A percentile compares a stretch with the other conserved stretches of the same genome.
phyloP scores from a whole-genome alignment of 2,888 invertebrate species.

The Parthenolecanium corni region DNA sequence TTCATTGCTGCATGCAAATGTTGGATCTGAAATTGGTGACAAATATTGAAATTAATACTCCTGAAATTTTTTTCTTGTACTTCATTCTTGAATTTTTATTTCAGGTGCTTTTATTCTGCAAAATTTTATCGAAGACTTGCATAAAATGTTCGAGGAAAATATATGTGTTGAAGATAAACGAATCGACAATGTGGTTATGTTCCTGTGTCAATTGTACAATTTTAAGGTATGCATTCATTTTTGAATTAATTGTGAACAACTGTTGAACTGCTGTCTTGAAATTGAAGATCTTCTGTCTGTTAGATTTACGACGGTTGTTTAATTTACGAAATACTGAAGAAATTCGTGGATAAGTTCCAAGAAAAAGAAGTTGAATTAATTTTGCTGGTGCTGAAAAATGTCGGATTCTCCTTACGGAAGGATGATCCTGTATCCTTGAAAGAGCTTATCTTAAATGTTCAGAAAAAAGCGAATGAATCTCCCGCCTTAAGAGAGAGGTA shows the following conservation, averaged over 20 bases:
- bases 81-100: background rate
- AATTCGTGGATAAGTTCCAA: constrained; percentile 49
- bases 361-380: constrained; percentile 80
- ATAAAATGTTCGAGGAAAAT: constrained; percentile 44
- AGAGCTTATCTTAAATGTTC: constrained; percentile 55
- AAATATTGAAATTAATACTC: background rate
- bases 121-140: constrained; percentile 54
- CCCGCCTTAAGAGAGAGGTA: constrained; percentile 42
- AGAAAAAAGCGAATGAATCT: constrained; percentile 45
- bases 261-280: background rate
- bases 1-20: constrained; percentile 73
- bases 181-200: constrained; percentile 65
- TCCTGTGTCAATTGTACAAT: constrained; percentile 72
- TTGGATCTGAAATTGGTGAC: constrained; percentile 75
- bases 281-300: background rate
- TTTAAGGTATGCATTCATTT: constrained; percentile 65
- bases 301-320: constrained; percentile 66
- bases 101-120: constrained; percentile 72
- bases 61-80: background rate
- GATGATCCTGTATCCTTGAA: constrained; percentile 74
- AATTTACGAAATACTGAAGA: constrained; percentile 65
- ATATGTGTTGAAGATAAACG: constrained; percentile 59
- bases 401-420: constrained; percentile 75
- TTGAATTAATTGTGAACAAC: background rate
- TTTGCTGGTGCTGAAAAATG: constrained; percentile 58